Evolutionary conservation across 2,113 vertebrate genomes (phyloP).

Genomic region (Prochilodus magdalenae): DNA sequence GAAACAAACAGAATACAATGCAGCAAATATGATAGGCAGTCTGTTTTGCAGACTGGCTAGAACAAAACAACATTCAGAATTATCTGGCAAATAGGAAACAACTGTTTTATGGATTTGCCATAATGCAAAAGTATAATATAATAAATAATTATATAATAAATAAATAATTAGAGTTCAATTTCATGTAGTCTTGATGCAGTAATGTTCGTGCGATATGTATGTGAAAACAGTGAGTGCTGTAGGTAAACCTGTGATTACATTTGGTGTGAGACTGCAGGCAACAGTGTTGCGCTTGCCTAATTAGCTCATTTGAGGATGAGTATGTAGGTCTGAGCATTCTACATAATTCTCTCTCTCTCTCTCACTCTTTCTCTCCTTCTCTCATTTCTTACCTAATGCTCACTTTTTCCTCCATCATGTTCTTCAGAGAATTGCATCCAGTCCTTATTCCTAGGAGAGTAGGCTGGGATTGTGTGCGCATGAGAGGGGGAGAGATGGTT

Average conservation of each 20-base stretch:
- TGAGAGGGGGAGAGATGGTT: background rate
- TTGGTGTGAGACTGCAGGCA: conserved; percentile 19
- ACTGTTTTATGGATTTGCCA: too few species aligned
- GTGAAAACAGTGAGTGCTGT: conserved; percentile 44
- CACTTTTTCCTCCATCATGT: too few species aligned
- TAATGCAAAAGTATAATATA: too few species aligned
- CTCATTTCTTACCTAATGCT: background rate
- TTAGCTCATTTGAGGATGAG: conserved; percentile 28
- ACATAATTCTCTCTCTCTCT: background rate
- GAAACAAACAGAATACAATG: too few species aligned
- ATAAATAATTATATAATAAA: too few species aligned
- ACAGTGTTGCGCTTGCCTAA: conserved; percentile 32
- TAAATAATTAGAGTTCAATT: too few species aligned
- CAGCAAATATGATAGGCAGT: too few species aligned
- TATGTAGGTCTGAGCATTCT: conserved; percentile 27
- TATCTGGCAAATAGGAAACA: too few species aligned
- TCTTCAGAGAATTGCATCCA: conserved; percentile 1
- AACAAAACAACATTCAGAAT: too few species aligned
- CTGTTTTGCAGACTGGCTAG: too few species aligned
- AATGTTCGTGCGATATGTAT: conserved; percentile 23
- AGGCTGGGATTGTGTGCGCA: background rate
- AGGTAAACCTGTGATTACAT: conserved; percentile 49
- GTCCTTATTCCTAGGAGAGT: conserved; percentile 12
- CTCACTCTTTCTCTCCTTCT: background rate
- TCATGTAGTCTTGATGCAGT: background rate